Conservation (phyloP, 2,797 vertebrate species). For the Syndactyla subalaris region DNA sequence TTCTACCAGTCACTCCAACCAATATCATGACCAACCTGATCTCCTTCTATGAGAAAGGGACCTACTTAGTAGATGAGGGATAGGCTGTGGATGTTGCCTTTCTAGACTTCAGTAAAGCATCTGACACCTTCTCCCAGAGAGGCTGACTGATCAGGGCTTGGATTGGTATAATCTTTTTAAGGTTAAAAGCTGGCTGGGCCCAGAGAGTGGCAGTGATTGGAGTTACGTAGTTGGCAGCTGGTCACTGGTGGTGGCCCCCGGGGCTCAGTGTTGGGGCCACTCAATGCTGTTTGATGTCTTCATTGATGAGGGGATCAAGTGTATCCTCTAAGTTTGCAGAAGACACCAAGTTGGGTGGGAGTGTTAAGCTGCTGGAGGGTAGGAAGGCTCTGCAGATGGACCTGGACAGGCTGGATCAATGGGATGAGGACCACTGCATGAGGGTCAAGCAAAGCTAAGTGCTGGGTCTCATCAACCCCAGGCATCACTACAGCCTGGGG, state of each 20-base stretch:
- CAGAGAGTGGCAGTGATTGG: not conserved
- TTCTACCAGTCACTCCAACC: not conserved
- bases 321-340: fast-evolving
- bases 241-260: not conserved
- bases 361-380: not conserved
- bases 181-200: not conserved
- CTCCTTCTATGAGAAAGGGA: not conserved
- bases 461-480: not conserved
- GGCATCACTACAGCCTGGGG: not conserved
- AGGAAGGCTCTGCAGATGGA: not conserved
- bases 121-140: not conserved
- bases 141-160: not conserved
- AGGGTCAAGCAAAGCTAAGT: fast-evolving
- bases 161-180: not conserved
- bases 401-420: not conserved
- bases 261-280: too few species aligned
- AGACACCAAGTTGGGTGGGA: too few species aligned
- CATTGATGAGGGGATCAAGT: too few species aligned
- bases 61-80: too few species aligned
- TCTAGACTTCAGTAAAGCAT: too few species aligned
- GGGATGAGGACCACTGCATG: not conserved
- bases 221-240: not conserved
- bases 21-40: too few species aligned
- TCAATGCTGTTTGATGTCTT: not conserved
- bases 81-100: too few species aligned